Conservation (phyloP, 2,797 vertebrate genomes). For the Odontamblyopus rebecca region DNA sequence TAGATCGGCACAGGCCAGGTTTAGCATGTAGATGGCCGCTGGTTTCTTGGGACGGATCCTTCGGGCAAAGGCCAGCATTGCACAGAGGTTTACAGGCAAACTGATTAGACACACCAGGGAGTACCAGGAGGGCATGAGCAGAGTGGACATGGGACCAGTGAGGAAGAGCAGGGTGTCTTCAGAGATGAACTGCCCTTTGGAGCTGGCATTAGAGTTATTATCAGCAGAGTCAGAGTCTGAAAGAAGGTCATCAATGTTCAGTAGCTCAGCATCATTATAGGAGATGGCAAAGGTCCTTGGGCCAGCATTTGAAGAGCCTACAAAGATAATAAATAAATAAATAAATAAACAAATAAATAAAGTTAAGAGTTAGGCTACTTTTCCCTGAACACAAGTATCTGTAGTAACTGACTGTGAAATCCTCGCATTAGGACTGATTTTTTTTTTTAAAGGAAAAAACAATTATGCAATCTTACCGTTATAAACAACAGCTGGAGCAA, state of each 20-base stretch:
- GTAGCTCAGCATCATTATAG: not conserved
- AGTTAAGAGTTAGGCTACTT: not conserved
- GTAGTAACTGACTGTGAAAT: no score
- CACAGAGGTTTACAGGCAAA: conserved; percentile 83
- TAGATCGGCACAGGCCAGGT: conserved; percentile 85
- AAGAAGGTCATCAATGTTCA: rapidly evolving
- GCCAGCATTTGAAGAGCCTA: rapidly evolving
- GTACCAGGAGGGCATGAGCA: conserved; percentile 87
- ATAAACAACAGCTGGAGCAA: not conserved
- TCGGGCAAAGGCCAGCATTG: conserved; percentile 76
- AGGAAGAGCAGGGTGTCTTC: conserved; percentile 73
- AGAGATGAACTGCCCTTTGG: conserved; percentile 26
- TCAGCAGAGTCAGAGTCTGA: rapidly evolving
- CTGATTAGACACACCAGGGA: conserved; percentile 79
- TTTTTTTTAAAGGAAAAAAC: not conserved
- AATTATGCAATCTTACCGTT: conserved; percentile 45
- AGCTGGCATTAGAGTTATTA: rapidly evolving
- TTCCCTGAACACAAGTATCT: not conserved
- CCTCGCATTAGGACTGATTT: no score
- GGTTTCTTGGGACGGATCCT: conserved; percentile 84
- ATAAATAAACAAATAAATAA: not conserved
- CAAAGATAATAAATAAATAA: not conserved
- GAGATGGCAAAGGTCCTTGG: not conserved
- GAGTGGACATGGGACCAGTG: conserved; percentile 73
- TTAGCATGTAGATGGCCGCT: conserved; percentile 87